phyloP scores from a whole-genome alignment of 2,797 vertebrate species.

The Sciurus vulgaris region DNA sequence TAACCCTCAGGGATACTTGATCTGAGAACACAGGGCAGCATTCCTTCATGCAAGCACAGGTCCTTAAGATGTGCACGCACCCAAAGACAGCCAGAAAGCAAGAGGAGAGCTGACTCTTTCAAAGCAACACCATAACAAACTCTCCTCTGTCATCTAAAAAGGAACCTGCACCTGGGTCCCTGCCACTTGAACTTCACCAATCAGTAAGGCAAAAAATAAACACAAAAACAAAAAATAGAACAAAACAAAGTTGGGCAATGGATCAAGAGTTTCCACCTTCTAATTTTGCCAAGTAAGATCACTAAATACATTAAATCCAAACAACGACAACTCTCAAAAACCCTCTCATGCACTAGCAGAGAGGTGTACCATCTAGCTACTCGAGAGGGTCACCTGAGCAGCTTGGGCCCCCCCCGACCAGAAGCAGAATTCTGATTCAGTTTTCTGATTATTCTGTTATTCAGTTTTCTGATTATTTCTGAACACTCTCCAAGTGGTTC shows the following conservation, averaged over 20 bases:
- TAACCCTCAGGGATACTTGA: neutral
- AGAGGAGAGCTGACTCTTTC: neutral
- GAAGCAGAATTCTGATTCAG: neutral
- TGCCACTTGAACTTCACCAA: conserved; percentile 40
- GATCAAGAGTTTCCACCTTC: conserved; percentile 22
- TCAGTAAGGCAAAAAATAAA: neutral
- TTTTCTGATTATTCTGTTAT: neutral
- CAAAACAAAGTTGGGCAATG: neutral
- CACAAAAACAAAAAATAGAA: conserved; percentile 40
- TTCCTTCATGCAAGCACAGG: neutral
- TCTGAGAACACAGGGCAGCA: neutral
- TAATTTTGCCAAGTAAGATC: neutral
- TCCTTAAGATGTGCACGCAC: neutral
- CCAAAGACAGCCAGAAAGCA: neutral
- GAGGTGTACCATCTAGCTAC: neutral
- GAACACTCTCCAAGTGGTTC: neutral
- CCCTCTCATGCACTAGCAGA: neutral
- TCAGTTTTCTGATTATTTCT: neutral
- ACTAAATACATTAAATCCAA: neutral
- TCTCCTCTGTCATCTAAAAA: conserved; percentile 4
- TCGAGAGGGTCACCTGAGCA: neutral
- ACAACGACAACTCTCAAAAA: neutral
- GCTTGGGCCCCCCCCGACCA: too few species aligned
- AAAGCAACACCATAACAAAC: neutral
- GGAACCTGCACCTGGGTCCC: neutral